Evolutionary conservation across 2,113 vertebrate species (phyloP).

Genomic region (Phoxinus phoxinus): DNA sequence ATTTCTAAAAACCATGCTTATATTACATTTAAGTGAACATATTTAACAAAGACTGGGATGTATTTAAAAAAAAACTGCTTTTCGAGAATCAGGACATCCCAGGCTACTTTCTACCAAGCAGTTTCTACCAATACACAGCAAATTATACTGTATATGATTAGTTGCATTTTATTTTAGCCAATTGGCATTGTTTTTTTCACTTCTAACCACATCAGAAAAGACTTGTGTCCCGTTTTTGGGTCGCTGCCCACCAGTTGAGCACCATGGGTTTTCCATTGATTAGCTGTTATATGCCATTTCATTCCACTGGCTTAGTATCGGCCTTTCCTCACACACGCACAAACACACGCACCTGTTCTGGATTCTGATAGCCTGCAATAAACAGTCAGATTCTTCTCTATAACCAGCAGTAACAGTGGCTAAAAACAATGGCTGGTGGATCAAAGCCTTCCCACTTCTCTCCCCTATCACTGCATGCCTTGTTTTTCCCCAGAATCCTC

Average conservation of each 20-base stretch:
- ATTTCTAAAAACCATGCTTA: not conserved
- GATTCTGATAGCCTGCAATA: constrained; percentile 18
- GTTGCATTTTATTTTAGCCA: not conserved
- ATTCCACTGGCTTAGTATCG: constrained; percentile 49
- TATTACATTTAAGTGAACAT: not conserved
- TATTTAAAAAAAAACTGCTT: not conserved
- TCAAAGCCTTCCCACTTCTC: constrained; percentile 48
- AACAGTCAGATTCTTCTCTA: constrained; percentile 10
- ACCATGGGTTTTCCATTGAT: constrained; percentile 49
- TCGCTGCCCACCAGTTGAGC: not conserved
- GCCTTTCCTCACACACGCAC: constrained; percentile 18
- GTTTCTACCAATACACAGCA: not conserved
- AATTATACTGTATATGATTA: not conserved
- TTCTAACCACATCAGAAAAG: not conserved
- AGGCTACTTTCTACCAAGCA: not conserved
- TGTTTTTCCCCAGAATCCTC: constrained; percentile 48
- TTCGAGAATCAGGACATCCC: not conserved
- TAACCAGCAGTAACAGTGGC: constrained; percentile 44
- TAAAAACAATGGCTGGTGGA: constrained; percentile 50
- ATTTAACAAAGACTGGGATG: not conserved
- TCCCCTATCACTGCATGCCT: constrained; percentile 38
- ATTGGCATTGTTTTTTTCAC: not conserved
- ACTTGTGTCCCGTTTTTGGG: not conserved
- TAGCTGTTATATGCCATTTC: constrained; percentile 54
- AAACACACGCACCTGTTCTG: constrained; percentile 11